These are phyloP conservation scores for Pristionchus exspectatus DNA, from an alignment of 2,888 invertebrate genomes.

Conservation along the genomic window DNA sequence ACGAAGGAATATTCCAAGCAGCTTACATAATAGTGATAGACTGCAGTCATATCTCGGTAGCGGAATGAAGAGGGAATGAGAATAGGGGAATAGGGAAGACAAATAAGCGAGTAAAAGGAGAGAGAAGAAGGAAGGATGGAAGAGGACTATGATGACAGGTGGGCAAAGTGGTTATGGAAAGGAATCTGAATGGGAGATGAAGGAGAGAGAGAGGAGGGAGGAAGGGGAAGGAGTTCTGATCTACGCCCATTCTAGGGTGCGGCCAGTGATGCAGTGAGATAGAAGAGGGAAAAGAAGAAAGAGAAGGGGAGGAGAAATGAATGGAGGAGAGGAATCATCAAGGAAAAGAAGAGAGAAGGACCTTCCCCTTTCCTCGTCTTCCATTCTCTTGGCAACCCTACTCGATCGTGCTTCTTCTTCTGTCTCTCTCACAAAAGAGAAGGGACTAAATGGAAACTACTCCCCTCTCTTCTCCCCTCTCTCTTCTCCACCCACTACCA, in stretches of 20 bases:
- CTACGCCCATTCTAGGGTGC: slow-evolving; percentile 27
- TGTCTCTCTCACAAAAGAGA: slow-evolving; percentile 42
- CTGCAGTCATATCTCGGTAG: slow-evolving; percentile 35
- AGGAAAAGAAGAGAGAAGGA: slow-evolving; percentile 1
- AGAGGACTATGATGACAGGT: slow-evolving; percentile 25
- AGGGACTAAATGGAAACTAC: slow-evolving; percentile 37
- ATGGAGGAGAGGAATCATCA: slow-evolving; percentile 47
- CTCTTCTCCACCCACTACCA: slow-evolving; percentile 36
- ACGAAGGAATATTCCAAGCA: neutral
- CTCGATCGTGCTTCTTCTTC: neutral
- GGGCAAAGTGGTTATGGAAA: slow-evolving; percentile 45
- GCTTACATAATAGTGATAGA: slow-evolving; percentile 39
- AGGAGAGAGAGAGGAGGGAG: neutral
- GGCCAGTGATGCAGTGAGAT: slow-evolving; percentile 40
- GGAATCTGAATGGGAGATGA: slow-evolving; percentile 10
- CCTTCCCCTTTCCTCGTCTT: slow-evolving; percentile 25
- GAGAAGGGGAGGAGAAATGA: slow-evolving; percentile 10
- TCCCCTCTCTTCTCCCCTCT: slow-evolving; percentile 12
- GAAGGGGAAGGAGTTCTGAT: neutral
- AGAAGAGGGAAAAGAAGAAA: slow-evolving; percentile 34
- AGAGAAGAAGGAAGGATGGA: neutral
- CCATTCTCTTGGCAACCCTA: slow-evolving; percentile 38
- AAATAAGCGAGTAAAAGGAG: slow-evolving; percentile 4
- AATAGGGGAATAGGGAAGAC: neutral
- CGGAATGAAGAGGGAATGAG: slow-evolving; percentile 40